These are phyloP conservation scores for Mus minutoides DNA, from an alignment of 2,797 vertebrate genomes.

Conservation along the genomic window DNA sequence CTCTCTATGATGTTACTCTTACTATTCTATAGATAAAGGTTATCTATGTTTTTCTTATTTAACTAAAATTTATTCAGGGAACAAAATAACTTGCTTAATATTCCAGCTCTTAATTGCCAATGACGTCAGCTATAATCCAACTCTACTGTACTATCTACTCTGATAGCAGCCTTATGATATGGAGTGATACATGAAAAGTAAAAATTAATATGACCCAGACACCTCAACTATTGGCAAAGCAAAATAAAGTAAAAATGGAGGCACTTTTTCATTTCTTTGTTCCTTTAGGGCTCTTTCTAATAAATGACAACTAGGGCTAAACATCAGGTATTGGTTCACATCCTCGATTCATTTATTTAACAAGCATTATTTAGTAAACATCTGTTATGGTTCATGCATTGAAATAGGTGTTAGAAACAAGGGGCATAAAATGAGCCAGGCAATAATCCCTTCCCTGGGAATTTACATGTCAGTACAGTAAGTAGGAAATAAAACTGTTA, in stretches of 20 bases:
- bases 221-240: conserved; percentile 24
- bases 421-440: not conserved
- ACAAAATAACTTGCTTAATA: conserved; percentile 5
- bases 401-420: not conserved
- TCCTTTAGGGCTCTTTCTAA: conserved; percentile 31
- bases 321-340: not conserved
- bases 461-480: not conserved
- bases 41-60: conserved; percentile 12
- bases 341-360: not conserved
- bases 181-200: not conserved
- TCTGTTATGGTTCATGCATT: not conserved
- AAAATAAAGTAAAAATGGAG: not conserved
- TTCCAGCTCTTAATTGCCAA: not conserved
- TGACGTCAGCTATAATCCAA: not conserved
- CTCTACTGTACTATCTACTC: not conserved
- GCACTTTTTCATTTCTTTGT: conserved; percentile 15
- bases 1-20: not conserved
- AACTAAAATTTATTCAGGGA: conserved; percentile 1
- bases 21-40: conserved; percentile 35
- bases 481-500: not conserved
- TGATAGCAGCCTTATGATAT: conserved; percentile 1
- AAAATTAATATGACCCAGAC: not conserved
- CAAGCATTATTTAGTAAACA: conserved; percentile 28
- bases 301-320: not conserved
- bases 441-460: not conserved